Percentiles rank a stretch among this genome's conserved stretches.
Evolutionary conservation across 2,888 invertebrate genomes (phyloP).

Genomic region (Allophyes oxyacanthae): DNA sequence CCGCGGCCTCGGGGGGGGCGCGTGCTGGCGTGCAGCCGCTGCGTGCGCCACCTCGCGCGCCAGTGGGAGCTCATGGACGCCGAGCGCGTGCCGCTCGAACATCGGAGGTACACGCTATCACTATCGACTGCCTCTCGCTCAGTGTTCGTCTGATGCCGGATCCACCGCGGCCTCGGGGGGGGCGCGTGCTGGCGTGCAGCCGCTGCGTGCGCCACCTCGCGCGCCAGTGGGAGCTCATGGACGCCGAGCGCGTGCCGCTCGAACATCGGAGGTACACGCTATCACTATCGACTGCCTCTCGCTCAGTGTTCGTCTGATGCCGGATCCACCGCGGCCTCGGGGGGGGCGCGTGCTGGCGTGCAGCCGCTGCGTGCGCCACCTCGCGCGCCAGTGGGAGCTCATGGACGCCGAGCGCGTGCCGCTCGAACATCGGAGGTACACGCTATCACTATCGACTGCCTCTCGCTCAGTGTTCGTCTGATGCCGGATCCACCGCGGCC

Average conservation of each 20-base stretch:
- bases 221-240: constrained; percentile 95
- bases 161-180: too few species aligned
- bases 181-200: too few species aligned
- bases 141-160: too few species aligned
- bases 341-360: constrained; percentile 60
- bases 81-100: neutral
- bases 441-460: too few species aligned
- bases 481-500: too few species aligned
- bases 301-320: too few species aligned
- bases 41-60: constrained; percentile 72
- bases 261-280: constrained; percentile 59
- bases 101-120: too few species aligned
- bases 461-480: too few species aligned
- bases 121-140: too few species aligned
- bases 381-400: constrained; percentile 96
- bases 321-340: too few species aligned
- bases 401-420: constrained; percentile 95
- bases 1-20: too few species aligned
- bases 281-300: too few species aligned
- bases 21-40: constrained; percentile 60
- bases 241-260: constrained; percentile 93
- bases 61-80: constrained; percentile 85
- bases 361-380: constrained; percentile 93
- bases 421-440: constrained; percentile 63
- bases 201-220: constrained; percentile 91